phyloP scores from a whole-genome alignment of 2,888 invertebrate species.

The Volucella zonaria region DNA sequence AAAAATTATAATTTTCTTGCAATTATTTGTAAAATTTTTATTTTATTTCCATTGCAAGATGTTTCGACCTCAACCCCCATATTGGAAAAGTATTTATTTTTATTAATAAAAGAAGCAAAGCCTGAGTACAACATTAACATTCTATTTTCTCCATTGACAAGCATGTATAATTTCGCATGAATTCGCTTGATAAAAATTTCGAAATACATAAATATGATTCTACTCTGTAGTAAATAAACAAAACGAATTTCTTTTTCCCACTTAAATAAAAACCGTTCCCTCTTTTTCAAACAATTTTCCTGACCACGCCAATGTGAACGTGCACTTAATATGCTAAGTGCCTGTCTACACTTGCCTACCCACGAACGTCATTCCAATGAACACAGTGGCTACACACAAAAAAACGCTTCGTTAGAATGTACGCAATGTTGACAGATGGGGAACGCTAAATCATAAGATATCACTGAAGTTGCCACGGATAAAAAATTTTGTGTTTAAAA shows the following conservation, averaged over 20 bases:
- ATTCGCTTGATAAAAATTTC: constrained; percentile 57
- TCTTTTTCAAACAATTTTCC: no score
- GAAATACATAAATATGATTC: constrained; percentile 42
- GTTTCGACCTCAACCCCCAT: constrained; percentile 36
- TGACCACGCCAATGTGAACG: no score
- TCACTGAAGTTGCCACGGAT: no score
- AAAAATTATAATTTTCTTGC: constrained; percentile 29
- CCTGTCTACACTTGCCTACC: no score
- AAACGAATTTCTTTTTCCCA: constrained; percentile 26
- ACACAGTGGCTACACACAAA: no score
- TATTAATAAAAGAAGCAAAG: constrained; percentile 20
- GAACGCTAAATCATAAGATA: no score
- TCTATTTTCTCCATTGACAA: constrained; percentile 51
- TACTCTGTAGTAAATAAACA: constrained; percentile 41
- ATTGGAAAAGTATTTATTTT: constrained; percentile 53
- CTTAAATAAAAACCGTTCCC: no score
- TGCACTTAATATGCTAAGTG: no score
- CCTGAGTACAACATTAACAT: constrained; percentile 25
- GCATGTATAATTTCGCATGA: constrained; percentile 31
- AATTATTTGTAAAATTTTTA: constrained; percentile 27
- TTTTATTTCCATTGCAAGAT: constrained; percentile 15
- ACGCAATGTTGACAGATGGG: no score
- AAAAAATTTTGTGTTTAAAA: no score
- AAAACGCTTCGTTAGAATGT: no score
- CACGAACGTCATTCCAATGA: no score